Base-by-base conservation (phyloP, 1,140 invertebrate species). In the Zelostemma sp. region DNA sequence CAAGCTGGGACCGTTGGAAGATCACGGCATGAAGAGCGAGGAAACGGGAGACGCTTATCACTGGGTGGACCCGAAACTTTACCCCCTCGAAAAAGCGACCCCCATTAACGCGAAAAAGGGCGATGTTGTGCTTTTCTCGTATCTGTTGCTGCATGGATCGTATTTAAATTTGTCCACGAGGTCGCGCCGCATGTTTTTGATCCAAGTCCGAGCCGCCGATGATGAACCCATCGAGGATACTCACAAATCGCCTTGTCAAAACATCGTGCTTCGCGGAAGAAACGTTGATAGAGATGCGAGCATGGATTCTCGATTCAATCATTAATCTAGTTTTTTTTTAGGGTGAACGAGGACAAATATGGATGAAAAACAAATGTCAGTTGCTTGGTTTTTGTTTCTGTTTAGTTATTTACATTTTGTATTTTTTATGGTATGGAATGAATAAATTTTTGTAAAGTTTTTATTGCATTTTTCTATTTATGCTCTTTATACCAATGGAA, bases 51-150 rank as follows among this genome's bases (percentile, higher is more conserved):
- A 85, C 1, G 59, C 57, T n/a, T 88, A 86, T 67, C 85, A 87
- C 60, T 90, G 87, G 73, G 85, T 86, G 6, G 86, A 89, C 75
- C 88, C 86, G 67, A 82, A 87, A 53, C 77, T 85, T 64, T 91
- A 86, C 62, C 85, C 89, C 0, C 72, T 91, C 0, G 83, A 86
- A 9, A 83, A 84, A 31, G 89, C 89, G 0, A 85, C 80, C 0
- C 87, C 89, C 2, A 79, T 90, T 0, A 55, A 76, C 0, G 88
- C 88, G 0, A 85, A 86, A 50, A 85, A 85, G 15, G 88, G 88
- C 0, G 87, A 90, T 28, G 77, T 90, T 1, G 79, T 90, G 3
- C 81, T 90, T 17, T 90, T 90, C 72, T 90, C 88, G 0, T 90
- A 90, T 72, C 78, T 90, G 1, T 72, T 89, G 12, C 72, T 91